A percentile compares a stretch with the other conserved stretches of the same genome.
Evolutionary conservation across 2,888 invertebrate genomes (phyloP).

Genomic region (Agrotis ipsilon): DNA sequence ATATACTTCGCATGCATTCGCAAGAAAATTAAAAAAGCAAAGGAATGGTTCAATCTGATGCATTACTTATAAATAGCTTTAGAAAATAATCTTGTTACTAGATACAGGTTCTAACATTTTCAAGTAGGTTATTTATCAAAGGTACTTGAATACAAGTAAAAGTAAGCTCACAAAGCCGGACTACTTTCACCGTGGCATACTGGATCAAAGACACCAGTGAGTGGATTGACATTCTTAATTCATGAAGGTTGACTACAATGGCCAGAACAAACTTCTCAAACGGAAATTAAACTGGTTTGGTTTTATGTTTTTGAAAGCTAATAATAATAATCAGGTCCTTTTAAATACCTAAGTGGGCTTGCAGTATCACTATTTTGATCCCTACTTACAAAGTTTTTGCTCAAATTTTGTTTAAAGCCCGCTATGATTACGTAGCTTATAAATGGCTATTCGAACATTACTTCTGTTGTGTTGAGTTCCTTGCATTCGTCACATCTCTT

Average conservation of each 20-base stretch:
- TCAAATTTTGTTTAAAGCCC: not conserved
- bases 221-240: slow-evolving; percentile 13
- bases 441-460: not conserved
- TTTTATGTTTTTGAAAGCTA: slow-evolving; percentile 6
- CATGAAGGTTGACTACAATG: slow-evolving; percentile 31
- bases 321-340: slow-evolving; percentile 3
- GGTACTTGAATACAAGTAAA: slow-evolving; percentile 10
- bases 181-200: slow-evolving; percentile 24
- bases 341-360: not conserved
- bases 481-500: not conserved
- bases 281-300: slow-evolving; percentile 35
- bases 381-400: no score
- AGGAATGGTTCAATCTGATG: no score
- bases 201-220: slow-evolving; percentile 14
- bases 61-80: no score
- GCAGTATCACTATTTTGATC: not conserved
- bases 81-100: slow-evolving; percentile 3
- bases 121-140: not conserved
- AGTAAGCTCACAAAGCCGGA: slow-evolving; percentile 6
- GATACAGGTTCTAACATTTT: slow-evolving; percentile 7
- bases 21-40: no score
- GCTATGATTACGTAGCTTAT: not conserved
- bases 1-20: no score
- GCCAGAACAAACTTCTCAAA: not conserved
- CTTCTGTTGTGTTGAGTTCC: not conserved